Base-by-base conservation (phyloP, 2,797 vertebrate species). In the Parotocinclus haroldoi region DNA sequence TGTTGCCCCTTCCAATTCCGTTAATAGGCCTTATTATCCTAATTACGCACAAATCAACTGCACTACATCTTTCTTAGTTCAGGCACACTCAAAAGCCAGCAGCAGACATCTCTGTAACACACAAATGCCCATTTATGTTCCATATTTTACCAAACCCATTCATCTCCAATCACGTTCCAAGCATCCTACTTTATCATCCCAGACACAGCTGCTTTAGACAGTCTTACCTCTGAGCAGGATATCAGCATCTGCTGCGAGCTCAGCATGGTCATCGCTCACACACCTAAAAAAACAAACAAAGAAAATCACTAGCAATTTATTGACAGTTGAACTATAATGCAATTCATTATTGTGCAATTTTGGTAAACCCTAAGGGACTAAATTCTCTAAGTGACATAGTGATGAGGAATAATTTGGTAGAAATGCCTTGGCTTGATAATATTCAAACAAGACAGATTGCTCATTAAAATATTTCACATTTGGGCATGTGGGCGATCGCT, bases 391-490 rank as follows among this genome's bases (percentile, higher is more conserved):
- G 19, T 65, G 63, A 68, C 48, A 70, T n/a, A n/a, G n/a, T n/a
- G n/a, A n/a, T 58, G 60, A 71, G 44, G 60, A 38, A 54, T 68
- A 63, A 73, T 79, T 71, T 59, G 65, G 66, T 71, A 68, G 59
- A 73, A 77, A 74, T 54, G 66, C 68, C 71, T 72, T 63, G 62
- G 63, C 66, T 68, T 75, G 74, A 82, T 74, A 59, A 82, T 81
- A 79, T 83, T 87, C 80, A 85, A 81, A 74, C 52, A 76, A 83
- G 82, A 83, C 87, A 90, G 89, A 89, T 90, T 90, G 87, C 88
- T 90, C 86, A 90, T 89, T 89, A 90, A 87, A 87, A 90, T 90
- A 89, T 87, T 85, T 85, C 86, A 89, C 88, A 89, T 90, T 87
- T 84, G 85, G 79, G 82, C 78, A 84, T 81, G 87, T 90, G 88